Conservation (phyloP, 1,140 invertebrate species). For the Leptinotarsa defecta region DNA sequence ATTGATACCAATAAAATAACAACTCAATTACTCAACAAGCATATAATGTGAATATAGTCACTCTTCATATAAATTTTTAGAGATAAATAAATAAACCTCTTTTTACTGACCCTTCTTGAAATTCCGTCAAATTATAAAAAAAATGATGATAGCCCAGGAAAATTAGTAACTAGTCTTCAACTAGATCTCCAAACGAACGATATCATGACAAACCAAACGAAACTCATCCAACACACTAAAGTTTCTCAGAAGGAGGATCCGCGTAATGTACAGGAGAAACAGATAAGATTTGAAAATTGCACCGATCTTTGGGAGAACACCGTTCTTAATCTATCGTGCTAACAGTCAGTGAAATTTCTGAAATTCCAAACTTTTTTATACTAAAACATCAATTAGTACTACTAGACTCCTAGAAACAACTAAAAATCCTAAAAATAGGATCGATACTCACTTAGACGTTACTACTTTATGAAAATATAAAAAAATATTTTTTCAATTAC, state of each 20-base stretch:
- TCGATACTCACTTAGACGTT: constrained; percentile 5
- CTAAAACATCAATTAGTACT: constrained; percentile 21
- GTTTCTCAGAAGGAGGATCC: not conserved
- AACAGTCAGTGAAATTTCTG: constrained; percentile 25
- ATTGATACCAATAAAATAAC: constrained; percentile 30
- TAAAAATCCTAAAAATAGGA: constrained; percentile 28
- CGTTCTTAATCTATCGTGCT: constrained; percentile 12
- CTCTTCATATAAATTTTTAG: constrained; percentile 10
- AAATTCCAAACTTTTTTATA: not conserved
- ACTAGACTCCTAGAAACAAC: constrained; percentile 20
- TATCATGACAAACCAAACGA: not conserved
- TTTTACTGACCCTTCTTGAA: constrained; percentile 17
- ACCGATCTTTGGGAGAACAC: constrained; percentile 22
- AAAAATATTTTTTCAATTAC: constrained; percentile 31
- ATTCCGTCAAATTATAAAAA: not conserved
- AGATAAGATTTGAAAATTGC: constrained; percentile 16
- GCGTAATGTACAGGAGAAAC: not conserved
- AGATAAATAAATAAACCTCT: constrained; percentile 21
- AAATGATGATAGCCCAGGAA: not conserved
- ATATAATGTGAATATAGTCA: constrained; percentile 26
- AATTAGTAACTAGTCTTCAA: too few relatives aligned
- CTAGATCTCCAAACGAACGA: not conserved
- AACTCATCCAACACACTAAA: not conserved
- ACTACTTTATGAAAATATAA: constrained; percentile 32
- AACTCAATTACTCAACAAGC: constrained; percentile 29